Base-by-base conservation (phyloP, 2,888 invertebrate genomes). In the Drosophila merina region DNA sequence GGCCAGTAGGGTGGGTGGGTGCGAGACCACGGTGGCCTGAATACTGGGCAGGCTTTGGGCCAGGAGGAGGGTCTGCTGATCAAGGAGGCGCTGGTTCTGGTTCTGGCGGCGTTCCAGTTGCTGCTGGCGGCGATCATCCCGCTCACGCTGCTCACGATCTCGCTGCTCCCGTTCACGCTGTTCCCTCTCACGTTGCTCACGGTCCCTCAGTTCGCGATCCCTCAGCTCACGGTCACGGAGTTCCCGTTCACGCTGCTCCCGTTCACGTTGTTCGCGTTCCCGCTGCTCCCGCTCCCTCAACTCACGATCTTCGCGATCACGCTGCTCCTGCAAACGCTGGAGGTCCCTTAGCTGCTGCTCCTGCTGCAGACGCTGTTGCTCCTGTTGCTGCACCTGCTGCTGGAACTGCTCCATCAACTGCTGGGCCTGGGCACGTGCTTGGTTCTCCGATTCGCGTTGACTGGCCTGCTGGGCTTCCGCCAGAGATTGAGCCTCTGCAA, bases 371-470 rank as follows among this genome's bases (percentile, higher is more conserved):
- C 78, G 83, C 42, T 89, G 80, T 50, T 88, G 88, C 28, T 87
- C 76, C 55, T 88, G 89, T 51, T 89, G 89, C 45, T 90, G 89
- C 52, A 89, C 88, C 69, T 90, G 91, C 45, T 90, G 89, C 68
- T 90, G 90, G 60, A 90, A 90, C 36, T 91, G 90, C 26, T 90
- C 89, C 86, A 90, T 90, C 47, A 91, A 71, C 38, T 90, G 90
- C 55, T 90, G 89, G 2, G 90, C 90, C 57, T 89, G 90, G 4
- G 75, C 85, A 2, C 90, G 88, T 1, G 91, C 93, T 91, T 93
- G 93, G 90, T 93, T 93, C 78, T 92, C 93, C 85, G 92, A 90
- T 81, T 93, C 92, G 67, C 91, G 69, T 4, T 89, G 90, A 4
- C 83, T 79, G 25, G 88, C 89, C 1, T 86, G 82, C 54, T 89